phyloP scores from a whole-genome alignment of 2,113 vertebrate genomes.

The Sminthopsis crassicaudata region DNA sequence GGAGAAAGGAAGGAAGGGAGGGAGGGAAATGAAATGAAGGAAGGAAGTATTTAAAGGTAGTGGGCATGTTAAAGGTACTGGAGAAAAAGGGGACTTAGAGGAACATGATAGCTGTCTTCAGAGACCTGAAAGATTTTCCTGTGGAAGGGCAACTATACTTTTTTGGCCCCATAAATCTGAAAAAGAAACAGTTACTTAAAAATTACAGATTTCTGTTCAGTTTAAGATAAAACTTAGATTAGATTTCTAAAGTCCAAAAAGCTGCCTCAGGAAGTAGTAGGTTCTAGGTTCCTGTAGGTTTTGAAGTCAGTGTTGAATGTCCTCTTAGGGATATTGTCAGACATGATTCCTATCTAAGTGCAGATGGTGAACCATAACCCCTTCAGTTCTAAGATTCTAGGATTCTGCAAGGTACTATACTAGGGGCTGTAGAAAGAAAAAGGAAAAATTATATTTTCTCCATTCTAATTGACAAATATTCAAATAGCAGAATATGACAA shows the following conservation, averaged over 20 bases:
- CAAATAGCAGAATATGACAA: background rate
- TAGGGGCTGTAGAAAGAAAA: background rate
- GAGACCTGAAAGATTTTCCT: background rate
- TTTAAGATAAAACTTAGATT: background rate
- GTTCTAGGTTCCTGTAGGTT: background rate
- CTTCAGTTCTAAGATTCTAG: background rate
- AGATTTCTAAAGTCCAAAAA: background rate
- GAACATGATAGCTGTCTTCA: background rate
- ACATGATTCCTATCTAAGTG: background rate
- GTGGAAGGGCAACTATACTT: background rate
- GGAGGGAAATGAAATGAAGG: background rate
- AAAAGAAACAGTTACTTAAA: background rate
- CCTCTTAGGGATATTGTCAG: background rate
- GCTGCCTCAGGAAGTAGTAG: background rate
- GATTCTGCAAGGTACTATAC: background rate
- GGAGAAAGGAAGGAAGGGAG: background rate
- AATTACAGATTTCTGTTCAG: background rate
- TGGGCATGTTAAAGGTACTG: background rate
- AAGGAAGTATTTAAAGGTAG: background rate
- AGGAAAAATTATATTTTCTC: background rate
- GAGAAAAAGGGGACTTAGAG: background rate
- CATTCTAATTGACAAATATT: background rate
- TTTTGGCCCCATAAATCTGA: background rate
- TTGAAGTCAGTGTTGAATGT: background rate
- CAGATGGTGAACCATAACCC: background rate